Evolutionary conservation across 1,140 invertebrate species (phyloP), one percentile per base, ranked within the genome.

Genomic region (Pteromalus puparum): DNA sequence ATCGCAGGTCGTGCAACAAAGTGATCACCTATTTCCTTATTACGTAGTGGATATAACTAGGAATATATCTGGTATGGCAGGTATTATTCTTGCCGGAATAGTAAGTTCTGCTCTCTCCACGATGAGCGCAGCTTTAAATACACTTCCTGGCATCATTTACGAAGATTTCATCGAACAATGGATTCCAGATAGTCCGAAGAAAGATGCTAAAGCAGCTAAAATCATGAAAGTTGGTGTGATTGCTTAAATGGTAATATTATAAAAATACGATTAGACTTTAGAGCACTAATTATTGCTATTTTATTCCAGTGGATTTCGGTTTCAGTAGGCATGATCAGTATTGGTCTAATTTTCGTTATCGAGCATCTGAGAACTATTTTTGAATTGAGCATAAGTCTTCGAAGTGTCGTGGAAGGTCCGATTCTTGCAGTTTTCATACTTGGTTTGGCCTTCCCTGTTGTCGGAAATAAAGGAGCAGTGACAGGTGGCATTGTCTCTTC

Each of bases 11-110:
- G 38, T 38, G 38, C 38, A 38, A 38, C 38, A 38, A 38, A 38
- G 38, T n/a, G 94, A 94, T 83, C 92, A 95, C 89, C 89, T 95
- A 2, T 89, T 95, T 83, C 95, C 95, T 1, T 91, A 94, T 18
- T 95, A 94, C 87, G 95, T 95, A 4, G 95, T 95, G 93, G 94
- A 95, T 76, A 91, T 94, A 7, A 88, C 95, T 4, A 91, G 93
- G 3, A 70, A 90, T 48, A 90, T 94, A 61, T 93, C 94, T 6
- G 95, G 95, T 68, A 89, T 96, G 81, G 94, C 95, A 3, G 95
- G 96, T 73, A 88, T 97, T 18, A 96, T 96, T 90, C 93, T 96
- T 2, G 95, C 96, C 18, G 95, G 95, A 75, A 92, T 96, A 10
- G 96, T 96, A 86, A 95, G 95, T 87, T 95, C 95, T 15, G 95